phyloP scores from a whole-genome alignment of 23 tunicate species.

The Botrylloides violaceus region DNA sequence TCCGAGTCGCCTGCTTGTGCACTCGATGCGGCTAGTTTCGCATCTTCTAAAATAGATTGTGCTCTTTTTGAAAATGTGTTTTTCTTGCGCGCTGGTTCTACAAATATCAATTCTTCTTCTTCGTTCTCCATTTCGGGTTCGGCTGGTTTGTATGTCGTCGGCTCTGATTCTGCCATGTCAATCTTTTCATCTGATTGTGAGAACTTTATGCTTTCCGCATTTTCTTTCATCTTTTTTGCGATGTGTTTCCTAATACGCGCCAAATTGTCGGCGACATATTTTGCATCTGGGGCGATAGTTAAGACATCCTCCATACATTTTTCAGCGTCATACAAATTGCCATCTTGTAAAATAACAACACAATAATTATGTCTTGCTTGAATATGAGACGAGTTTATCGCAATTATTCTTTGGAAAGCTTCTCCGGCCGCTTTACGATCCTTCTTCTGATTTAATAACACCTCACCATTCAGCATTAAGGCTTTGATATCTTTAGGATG shows the following conservation, averaged over 20 bases:
- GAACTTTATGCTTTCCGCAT: background rate
- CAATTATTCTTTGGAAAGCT: constrained; percentile 27
- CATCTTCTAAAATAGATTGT: background rate
- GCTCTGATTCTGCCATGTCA: background rate
- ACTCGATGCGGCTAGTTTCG: background rate
- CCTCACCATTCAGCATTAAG: constrained; percentile 39
- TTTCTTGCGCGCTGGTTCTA: background rate
- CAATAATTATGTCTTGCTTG: constrained; percentile 58
- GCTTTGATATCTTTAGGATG: constrained; percentile 55
- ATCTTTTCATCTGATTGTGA: background rate
- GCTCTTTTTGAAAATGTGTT: background rate
- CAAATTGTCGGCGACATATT: constrained; percentile 40
- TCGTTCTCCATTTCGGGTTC: background rate
- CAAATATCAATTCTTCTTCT: constrained; percentile 1
- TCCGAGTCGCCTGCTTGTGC: background rate
- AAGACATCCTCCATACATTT: constrained; percentile 36
- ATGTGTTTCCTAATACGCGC: constrained; percentile 39
- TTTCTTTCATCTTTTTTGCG: background rate
- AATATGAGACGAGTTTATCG: constrained; percentile 23
- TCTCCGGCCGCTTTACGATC: constrained; percentile 23
- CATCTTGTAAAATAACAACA: constrained; percentile 41
- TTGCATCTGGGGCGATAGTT: constrained; percentile 36
- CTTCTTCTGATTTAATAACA: constrained; percentile 34
- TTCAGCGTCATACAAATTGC: constrained; percentile 32
- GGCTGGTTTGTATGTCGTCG: too few relatives aligned